A percentile compares a stretch with the other conserved stretches of the same genome.
phyloP scores from a whole-genome alignment of 2,888 invertebrate species.

The Lepidochitona cinerea region DNA sequence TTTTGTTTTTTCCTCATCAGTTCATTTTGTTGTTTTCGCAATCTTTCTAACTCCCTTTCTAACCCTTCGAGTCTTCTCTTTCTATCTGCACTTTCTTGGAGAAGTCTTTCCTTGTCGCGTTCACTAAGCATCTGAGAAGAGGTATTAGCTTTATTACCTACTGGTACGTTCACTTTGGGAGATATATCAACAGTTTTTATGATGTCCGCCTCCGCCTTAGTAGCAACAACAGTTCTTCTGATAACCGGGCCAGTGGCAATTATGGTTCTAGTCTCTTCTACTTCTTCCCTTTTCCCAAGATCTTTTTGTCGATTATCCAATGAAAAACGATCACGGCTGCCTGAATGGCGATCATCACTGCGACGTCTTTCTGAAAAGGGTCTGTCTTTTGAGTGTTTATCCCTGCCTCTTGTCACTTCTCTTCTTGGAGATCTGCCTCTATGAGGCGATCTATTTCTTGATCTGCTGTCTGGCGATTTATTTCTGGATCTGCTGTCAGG shows the following conservation, averaged over 20 bases:
- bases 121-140: not conserved
- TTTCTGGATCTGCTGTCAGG: not conserved
- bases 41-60: constrained; percentile 50
- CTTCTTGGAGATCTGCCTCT: not conserved
- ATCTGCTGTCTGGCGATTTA: not conserved
- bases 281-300: not conserved
- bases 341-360: not conserved
- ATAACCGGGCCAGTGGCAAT: not conserved
- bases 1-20: constrained; percentile 54
- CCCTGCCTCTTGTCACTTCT: not conserved
- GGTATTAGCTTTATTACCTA: not conserved
- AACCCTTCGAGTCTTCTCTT: constrained; percentile 39
- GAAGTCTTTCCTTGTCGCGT: constrained; percentile 24
- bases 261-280: not conserved
- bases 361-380: not conserved
- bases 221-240: not conserved
- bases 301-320: not conserved
- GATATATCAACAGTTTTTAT: not conserved
- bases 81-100: constrained; percentile 40
- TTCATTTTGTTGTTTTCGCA: constrained; percentile 61
- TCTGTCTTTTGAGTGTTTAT: not conserved
- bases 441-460: not conserved
- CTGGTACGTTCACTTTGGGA: not conserved
- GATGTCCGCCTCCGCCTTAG: not conserved
- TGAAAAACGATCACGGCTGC: not conserved